These are phyloP conservation scores for Ceratosolen solmsi DNA, from an alignment of 1,140 invertebrate genomes.

Conservation along the genomic window DNA sequence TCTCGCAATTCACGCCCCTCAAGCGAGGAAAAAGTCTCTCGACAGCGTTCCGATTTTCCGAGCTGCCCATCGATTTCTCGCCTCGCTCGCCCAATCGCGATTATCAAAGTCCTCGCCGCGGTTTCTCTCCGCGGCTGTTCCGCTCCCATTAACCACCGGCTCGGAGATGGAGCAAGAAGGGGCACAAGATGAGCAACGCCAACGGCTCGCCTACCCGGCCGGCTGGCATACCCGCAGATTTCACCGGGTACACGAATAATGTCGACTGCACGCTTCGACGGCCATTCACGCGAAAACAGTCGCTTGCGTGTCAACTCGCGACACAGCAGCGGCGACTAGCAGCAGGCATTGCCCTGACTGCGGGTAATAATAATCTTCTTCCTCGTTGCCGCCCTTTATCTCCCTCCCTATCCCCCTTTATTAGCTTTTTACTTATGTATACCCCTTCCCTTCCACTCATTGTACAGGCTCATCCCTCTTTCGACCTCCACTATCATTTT, in stretches of 20 bases:
- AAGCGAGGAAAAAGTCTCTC: no score
- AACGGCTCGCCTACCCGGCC: not conserved
- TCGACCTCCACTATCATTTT: no score
- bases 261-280: constrained; percentile 43
- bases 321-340: constrained; percentile 55
- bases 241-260: constrained; percentile 41
- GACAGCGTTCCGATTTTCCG: not conserved
- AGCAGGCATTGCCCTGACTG: constrained; percentile 45
- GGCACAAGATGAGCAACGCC: not conserved
- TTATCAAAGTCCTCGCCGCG: not conserved
- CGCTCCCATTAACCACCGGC: constrained; percentile 58
- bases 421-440: not conserved
- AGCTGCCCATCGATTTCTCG: not conserved
- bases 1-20: no score
- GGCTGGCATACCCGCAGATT: not conserved
- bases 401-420: not conserved
- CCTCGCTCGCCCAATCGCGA: not conserved
- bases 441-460: not conserved
- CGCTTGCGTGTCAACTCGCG: constrained; percentile 64
- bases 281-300: constrained; percentile 62
- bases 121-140: constrained; percentile 49
- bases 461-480: no score
- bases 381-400: constrained; percentile 38
- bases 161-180: constrained; percentile 51
- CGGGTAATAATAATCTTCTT: constrained; percentile 66